Conservation (phyloP, 2,888 invertebrate genomes). For the Podabrus alpinus region DNA sequence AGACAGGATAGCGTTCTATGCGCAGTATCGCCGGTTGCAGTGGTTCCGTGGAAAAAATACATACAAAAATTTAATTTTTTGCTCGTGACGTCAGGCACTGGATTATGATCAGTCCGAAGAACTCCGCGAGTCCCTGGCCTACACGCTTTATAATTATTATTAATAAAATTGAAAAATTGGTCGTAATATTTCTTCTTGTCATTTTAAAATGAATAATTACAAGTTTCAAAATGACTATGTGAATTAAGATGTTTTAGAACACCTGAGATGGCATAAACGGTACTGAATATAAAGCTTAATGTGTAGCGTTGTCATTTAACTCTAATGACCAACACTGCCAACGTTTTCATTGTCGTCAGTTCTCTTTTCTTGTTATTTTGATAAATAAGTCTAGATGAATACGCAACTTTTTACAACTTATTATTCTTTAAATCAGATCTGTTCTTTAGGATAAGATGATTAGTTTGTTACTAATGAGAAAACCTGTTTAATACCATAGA, state of each 20-base stretch:
- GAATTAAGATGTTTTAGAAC: conserved; percentile 36
- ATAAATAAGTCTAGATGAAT: conserved; percentile 25
- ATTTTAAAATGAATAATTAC: conserved; percentile 23
- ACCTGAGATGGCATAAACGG: conserved; percentile 32
- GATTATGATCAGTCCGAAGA: too few relatives aligned
- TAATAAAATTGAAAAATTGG: neutral
- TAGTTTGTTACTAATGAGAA: conserved; percentile 28
- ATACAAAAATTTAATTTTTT: too few relatives aligned
- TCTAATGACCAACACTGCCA: conserved; percentile 27
- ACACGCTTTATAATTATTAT: neutral
- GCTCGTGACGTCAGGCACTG: too few relatives aligned
- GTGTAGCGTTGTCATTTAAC: conserved; percentile 28
- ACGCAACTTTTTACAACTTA: conserved; percentile 21
- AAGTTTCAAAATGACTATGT: conserved; percentile 29
- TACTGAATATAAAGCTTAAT: conserved; percentile 26
- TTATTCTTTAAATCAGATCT: conserved; percentile 18
- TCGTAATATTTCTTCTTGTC: conserved; percentile 24
- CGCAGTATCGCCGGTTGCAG: too few relatives aligned
- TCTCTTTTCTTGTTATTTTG: conserved; percentile 29
- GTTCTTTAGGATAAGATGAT: conserved; percentile 15
- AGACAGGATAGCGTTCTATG: too few relatives aligned
- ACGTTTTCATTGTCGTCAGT: conserved; percentile 15
- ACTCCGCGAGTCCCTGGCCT: neutral
- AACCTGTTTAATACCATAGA: conserved; percentile 15
- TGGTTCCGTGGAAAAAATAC: too few relatives aligned